Conservation (phyloP, 2,113 vertebrate species). For the Corythaeola cristata region DNA sequence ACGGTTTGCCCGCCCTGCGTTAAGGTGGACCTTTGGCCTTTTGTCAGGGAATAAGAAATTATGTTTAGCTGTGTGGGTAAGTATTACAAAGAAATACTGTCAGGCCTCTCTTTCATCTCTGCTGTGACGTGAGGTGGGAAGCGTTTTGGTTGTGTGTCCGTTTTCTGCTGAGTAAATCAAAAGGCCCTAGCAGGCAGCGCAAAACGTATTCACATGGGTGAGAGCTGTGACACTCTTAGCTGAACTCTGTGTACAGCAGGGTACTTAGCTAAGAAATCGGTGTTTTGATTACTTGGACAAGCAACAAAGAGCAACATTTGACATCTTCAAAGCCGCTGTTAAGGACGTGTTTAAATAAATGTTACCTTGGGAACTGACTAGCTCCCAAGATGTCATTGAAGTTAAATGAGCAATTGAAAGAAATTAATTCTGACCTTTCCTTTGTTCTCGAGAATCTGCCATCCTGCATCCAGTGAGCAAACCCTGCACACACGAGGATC, state of each 20-base stretch:
- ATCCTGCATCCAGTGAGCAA: background rate
- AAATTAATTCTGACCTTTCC: conserved; percentile 48
- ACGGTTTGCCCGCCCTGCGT: background rate
- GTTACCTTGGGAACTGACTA: background rate
- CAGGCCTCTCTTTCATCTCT: background rate
- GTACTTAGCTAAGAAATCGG: background rate
- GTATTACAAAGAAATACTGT: background rate
- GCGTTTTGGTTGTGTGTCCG: background rate
- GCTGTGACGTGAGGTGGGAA: background rate
- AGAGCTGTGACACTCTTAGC: background rate
- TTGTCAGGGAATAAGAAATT: background rate
- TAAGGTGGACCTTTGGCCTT: background rate
- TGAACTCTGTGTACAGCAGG: background rate
- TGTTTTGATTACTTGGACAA: background rate
- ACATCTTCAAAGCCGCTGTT: background rate
- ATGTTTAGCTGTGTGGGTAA: background rate
- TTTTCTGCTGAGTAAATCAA: background rate
- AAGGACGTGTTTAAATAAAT: background rate
- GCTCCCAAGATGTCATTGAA: background rate
- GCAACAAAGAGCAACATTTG: background rate
- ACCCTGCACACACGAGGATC: background rate
- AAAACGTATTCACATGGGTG: fast-evolving
- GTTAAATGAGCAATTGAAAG: background rate
- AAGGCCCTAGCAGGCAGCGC: background rate
- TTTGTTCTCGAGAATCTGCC: conserved; percentile 1